These are phyloP conservation scores for Amiota minor DNA, from an alignment of 2,888 invertebrate genomes.

Conservation along the genomic window DNA sequence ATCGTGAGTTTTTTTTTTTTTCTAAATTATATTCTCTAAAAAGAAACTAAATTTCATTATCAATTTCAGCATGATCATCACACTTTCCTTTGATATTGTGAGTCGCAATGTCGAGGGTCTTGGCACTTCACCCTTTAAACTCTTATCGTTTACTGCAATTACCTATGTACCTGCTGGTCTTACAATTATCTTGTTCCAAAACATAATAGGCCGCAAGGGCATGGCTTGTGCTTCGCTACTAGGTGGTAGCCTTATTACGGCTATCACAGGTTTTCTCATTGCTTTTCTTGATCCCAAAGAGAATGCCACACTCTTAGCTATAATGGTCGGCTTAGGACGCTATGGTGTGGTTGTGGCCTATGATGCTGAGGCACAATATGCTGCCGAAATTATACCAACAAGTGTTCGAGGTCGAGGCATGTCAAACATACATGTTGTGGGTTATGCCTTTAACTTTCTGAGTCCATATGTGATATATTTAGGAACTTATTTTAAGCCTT, in stretches of 20 bases:
- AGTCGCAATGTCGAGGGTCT: conserved; percentile 76
- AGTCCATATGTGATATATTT: conserved; percentile 76
- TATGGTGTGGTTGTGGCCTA: conserved; percentile 77
- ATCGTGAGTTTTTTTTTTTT: conserved; percentile 74
- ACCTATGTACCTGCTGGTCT: conserved; percentile 75
- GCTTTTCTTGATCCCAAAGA: conserved; percentile 61
- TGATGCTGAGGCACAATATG: conserved; percentile 79
- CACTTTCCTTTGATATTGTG: conserved; percentile 77
- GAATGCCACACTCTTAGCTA: conserved; percentile 71
- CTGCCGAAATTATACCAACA: conserved; percentile 78
- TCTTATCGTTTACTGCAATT: conserved; percentile 75
- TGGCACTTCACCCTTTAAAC: conserved; percentile 75
- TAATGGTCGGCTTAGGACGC: conserved; percentile 75
- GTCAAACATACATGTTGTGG: conserved; percentile 77
- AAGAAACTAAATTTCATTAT: not conserved
- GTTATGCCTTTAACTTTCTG: conserved; percentile 77
- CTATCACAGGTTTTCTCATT: conserved; percentile 73
- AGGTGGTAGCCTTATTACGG: conserved; percentile 75
- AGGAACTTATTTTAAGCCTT: conserved; percentile 72
- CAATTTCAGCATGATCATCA: conserved; percentile 75
- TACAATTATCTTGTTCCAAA: conserved; percentile 69
- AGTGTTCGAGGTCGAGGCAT: conserved; percentile 78
- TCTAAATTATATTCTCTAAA: not conserved
- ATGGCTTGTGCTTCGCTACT: conserved; percentile 76
- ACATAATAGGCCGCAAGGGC: conserved; percentile 74